Percentiles rank a stretch among this genome's conserved stretches.
phyloP scores from a whole-genome alignment of 2,888 invertebrate genomes.

The Idaea biselata region DNA sequence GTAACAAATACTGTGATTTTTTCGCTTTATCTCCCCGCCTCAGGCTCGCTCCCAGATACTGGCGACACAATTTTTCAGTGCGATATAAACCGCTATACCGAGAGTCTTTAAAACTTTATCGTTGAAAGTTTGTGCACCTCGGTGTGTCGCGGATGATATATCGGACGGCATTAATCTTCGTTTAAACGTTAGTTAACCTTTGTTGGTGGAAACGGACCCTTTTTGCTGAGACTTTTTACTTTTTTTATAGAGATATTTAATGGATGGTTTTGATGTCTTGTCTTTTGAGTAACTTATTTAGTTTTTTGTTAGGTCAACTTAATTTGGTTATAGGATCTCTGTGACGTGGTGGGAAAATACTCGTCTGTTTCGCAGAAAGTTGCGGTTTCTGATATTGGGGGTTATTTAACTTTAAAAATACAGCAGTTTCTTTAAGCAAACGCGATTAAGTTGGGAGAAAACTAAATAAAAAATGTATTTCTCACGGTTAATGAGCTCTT shows the following conservation, averaged over 20 bases:
- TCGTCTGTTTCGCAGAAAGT: no score
- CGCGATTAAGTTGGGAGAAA: no score
- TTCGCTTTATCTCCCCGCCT: constrained; percentile 69
- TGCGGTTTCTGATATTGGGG: no score
- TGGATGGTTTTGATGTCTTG: constrained; percentile 13
- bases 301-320: constrained; percentile 1
- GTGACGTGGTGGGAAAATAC: no score
- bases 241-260: constrained; percentile 7
- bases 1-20: constrained; percentile 75
- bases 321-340: background rate
- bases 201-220: constrained; percentile 39
- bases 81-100: constrained; percentile 64
- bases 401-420: no score
- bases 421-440: no score
- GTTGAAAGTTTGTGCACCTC: constrained; percentile 69
- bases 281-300: constrained; percentile 6
- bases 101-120: constrained; percentile 80
- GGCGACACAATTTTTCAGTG: constrained; percentile 78
- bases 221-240: constrained; percentile 23
- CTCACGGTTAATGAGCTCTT: no score
- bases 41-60: constrained; percentile 51
- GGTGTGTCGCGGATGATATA: constrained; percentile 64
- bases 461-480: no score
- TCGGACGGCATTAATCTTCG: constrained; percentile 71
- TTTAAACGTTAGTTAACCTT: constrained; percentile 64